phyloP scores from a whole-genome alignment of 2,113 vertebrate species.

The Malurus alboscapulatus region DNA sequence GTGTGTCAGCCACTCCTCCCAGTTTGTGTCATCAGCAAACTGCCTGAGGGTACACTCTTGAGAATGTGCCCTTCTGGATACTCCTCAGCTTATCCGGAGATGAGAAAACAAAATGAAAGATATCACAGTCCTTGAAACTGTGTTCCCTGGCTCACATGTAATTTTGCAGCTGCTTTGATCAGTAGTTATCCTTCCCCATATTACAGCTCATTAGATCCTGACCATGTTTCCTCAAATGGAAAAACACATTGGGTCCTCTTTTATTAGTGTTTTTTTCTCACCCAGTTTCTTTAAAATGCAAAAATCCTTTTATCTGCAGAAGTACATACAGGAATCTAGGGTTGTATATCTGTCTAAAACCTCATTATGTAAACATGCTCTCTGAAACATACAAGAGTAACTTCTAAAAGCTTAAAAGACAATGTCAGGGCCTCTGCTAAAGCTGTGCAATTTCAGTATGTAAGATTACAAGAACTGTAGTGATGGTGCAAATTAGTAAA shows the following conservation, averaged over 20 bases:
- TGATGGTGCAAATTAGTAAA: neutral
- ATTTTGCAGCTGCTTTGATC: neutral
- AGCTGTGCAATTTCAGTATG: neutral
- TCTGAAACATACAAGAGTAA: neutral
- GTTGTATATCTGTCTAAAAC: neutral
- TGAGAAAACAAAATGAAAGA: neutral
- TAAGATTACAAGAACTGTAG: neutral
- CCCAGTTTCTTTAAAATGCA: neutral
- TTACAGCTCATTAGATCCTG: neutral
- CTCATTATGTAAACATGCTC: neutral
- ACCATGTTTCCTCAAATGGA: neutral
- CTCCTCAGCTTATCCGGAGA: neutral
- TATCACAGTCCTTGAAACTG: neutral
- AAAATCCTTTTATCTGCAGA: neutral
- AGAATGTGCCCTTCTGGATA: neutral
- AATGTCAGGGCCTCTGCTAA: neutral
- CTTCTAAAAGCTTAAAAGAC: neutral
- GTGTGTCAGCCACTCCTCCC: neutral
- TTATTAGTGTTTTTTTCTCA: neutral
- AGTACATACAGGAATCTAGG: neutral
- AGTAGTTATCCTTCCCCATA: neutral
- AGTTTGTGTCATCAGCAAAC: neutral
- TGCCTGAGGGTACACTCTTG: neutral
- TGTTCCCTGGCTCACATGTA: neutral
- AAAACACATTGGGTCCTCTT: neutral